Evolutionary conservation across 1,140 invertebrate species (phyloP).

Genomic region (Hypothenemus hampei): DNA sequence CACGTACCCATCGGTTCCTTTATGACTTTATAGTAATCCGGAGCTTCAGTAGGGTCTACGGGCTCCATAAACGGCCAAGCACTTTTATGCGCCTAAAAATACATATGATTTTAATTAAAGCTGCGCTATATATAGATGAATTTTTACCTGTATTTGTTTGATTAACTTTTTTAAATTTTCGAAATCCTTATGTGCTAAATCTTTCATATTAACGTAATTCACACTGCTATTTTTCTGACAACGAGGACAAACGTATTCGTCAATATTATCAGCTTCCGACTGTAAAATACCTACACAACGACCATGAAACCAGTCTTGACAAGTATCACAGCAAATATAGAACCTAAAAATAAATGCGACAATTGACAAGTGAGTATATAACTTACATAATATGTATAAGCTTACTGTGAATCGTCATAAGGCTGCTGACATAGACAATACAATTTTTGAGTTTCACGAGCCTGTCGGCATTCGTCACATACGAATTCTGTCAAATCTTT

Average conservation of each 20-base stretch:
- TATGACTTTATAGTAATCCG: slow-evolving; percentile 96
- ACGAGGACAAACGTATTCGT: slow-evolving; percentile 94
- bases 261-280: slow-evolving; percentile 89
- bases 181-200: slow-evolving; percentile 75
- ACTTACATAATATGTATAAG: slow-evolving; percentile 31
- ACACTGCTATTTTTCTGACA: slow-evolving; percentile 86
- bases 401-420: slow-evolving; percentile 95
- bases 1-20: slow-evolving; percentile 96
- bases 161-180: slow-evolving; percentile 78
- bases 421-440: slow-evolving; percentile 95
- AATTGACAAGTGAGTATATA: neutral
- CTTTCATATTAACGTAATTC: slow-evolving; percentile 86
- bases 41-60: slow-evolving; percentile 90
- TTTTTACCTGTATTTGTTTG: slow-evolving; percentile 79
- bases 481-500: slow-evolving; percentile 86
- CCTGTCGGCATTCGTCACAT: slow-evolving; percentile 80
- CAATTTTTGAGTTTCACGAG: slow-evolving; percentile 82
- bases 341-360: slow-evolving; percentile 55
- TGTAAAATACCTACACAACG: slow-evolving; percentile 94
- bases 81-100: slow-evolving; percentile 73
- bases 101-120: slow-evolving; percentile 4
- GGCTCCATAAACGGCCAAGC: slow-evolving; percentile 97
- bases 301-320: slow-evolving; percentile 99
- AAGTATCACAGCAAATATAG: slow-evolving; percentile 96
- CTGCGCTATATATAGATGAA: neutral